These are phyloP conservation scores for Eulemur rufifrons DNA, from an alignment of 2,113 vertebrate species.

Conservation along the genomic window DNA sequence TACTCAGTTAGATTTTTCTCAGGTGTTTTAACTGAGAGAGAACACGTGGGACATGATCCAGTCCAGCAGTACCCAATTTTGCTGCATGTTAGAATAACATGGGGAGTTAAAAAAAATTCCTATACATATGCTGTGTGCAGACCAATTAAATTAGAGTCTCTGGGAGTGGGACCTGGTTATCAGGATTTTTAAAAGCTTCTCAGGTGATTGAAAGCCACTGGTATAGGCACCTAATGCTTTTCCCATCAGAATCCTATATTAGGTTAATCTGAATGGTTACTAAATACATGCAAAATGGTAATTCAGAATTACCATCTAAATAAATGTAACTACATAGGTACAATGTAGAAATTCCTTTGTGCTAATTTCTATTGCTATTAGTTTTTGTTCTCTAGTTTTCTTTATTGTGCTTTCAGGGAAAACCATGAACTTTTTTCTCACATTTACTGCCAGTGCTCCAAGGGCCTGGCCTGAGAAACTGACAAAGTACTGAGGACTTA, in stretches of 20 bases:
- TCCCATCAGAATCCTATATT: not conserved
- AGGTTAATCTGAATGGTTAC: slow-evolving; percentile 20
- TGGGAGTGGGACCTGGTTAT: not conserved
- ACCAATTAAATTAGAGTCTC: not conserved
- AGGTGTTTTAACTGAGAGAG: not conserved
- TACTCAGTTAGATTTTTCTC: not conserved
- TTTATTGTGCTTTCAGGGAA: slow-evolving; percentile 32
- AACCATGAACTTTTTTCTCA: not conserved
- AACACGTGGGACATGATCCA: not conserved
- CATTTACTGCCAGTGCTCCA: not conserved
- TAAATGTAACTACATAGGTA: not conserved
- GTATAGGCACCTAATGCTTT: not conserved
- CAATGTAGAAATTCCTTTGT: not conserved
- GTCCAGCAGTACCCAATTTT: not conserved
- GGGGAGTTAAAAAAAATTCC: not conserved
- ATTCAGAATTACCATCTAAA: slow-evolving; percentile 12
- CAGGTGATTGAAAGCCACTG: not conserved
- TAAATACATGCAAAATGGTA: not conserved
- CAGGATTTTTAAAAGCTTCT: not conserved
- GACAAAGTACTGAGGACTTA: not conserved
- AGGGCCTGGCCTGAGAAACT: not conserved
- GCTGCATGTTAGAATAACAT: not conserved
- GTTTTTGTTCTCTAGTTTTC: slow-evolving; percentile 24
- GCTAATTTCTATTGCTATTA: not conserved
- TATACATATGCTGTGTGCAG: not conserved